A percentile compares a stretch with the other conserved stretches of the same genome.
These are phyloP conservation scores for Poecilia velifera DNA, from an alignment of 2,797 vertebrate genomes.

Conservation along the genomic window DNA sequence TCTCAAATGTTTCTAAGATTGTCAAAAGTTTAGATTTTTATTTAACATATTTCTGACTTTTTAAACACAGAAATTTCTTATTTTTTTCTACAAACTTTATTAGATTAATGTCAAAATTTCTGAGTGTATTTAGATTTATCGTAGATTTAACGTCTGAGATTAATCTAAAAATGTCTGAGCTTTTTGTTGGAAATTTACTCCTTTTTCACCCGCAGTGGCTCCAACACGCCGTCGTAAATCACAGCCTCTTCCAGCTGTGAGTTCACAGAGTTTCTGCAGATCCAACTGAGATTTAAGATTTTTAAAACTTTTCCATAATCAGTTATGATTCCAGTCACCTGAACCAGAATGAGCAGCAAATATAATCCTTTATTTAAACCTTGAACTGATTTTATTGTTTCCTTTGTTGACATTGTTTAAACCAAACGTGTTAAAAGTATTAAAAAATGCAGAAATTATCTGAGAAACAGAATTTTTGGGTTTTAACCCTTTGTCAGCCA, in stretches of 20 bases:
- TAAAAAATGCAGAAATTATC: background rate
- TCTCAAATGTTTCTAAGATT: too few relatives aligned
- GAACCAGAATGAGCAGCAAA: background rate
- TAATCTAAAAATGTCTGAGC: too few relatives aligned
- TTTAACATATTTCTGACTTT: too few relatives aligned
- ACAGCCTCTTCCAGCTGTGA: conserved; percentile 20
- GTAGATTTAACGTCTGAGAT: too few relatives aligned
- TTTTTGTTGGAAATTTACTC: too few relatives aligned
- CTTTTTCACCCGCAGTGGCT: too few relatives aligned
- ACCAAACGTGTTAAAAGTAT: background rate
- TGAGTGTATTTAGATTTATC: too few relatives aligned
- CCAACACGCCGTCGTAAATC: too few relatives aligned
- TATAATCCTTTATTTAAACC: background rate
- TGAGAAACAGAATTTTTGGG: background rate
- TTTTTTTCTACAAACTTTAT: too few relatives aligned
- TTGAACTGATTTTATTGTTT: background rate
- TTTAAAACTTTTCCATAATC: background rate
- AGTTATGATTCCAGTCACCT: background rate
- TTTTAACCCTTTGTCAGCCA: background rate
- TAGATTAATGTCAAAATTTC: too few relatives aligned
- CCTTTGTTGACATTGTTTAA: background rate
- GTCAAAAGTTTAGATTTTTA: too few relatives aligned
- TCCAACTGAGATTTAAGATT: background rate
- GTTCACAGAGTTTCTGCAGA: conserved; percentile 47
- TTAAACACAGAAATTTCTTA: too few relatives aligned